These are phyloP conservation scores for Leuciscus waleckii DNA, from an alignment of 2,797 vertebrate species.

Conservation along the genomic window DNA sequence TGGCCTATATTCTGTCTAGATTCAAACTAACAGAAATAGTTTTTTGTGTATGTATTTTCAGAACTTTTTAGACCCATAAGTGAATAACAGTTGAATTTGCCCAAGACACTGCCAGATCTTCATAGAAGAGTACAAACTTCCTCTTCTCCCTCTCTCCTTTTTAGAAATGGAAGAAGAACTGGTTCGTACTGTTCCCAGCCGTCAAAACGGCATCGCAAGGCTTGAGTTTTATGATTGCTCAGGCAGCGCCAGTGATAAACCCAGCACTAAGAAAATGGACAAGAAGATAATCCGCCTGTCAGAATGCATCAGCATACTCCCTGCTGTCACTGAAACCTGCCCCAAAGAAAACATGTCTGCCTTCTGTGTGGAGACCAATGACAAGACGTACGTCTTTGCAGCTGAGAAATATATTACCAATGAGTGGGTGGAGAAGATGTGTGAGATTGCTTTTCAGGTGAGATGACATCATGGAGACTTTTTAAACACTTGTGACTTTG, in stretches of 20 bases:
- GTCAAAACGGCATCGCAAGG: conserved; percentile 92
- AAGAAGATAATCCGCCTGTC: conserved; percentile 93
- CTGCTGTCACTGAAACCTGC: conserved; percentile 80
- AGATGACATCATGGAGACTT: background rate
- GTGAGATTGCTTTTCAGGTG: conserved; percentile 93
- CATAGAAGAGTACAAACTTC: background rate
- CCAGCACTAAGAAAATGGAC: conserved; percentile 85
- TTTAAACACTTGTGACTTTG: background rate
- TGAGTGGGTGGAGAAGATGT: conserved; percentile 92
- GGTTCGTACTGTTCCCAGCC: conserved; percentile 91
- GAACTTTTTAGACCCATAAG: background rate
- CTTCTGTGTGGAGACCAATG: conserved; percentile 91
- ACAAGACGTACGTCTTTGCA: conserved; percentile 89
- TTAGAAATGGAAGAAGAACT: conserved; percentile 96
- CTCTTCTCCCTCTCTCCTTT: background rate
- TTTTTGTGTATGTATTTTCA: background rate
- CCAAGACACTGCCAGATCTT: background rate
- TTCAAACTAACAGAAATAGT: conserved; percentile 3
- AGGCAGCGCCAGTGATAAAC: conserved; percentile 72
- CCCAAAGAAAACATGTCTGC: conserved; percentile 88
- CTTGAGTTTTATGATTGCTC: conserved; percentile 91
- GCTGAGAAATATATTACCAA: conserved; percentile 79
- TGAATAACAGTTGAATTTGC: background rate
- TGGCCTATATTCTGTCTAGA: background rate
- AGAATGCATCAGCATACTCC: conserved; percentile 90